Base-by-base conservation (phyloP, 1,140 invertebrate genomes). In the Drosophila sucinea region DNA sequence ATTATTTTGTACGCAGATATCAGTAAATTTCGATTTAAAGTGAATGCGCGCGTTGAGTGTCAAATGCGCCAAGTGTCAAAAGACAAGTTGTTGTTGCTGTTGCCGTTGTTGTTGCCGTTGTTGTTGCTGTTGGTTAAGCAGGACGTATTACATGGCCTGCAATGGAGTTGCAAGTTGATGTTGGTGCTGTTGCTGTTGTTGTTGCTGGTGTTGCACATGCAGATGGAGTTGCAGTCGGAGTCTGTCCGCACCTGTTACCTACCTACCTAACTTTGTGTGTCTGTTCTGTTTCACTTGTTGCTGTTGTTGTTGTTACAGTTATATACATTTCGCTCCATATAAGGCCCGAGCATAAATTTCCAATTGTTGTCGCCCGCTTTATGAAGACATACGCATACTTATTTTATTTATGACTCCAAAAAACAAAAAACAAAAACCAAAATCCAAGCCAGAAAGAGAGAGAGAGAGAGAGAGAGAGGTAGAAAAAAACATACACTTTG, bases 11-110 rank as follows among this genome's bases (percentile, higher is more conserved):
- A 90, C 79, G 82, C 87, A 83, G 87, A 90, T 90, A 90, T 90
- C 87, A 90, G 87, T 90, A 90, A 90, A 90, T 90, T 90, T 90
- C 83, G 87, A 90, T 90, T 90, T 90, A 90, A 90, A 90, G 87
- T 90, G 87, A 90, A 90, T 90, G 87, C 87, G 87, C 87, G 87
- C 87, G 87, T 90, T 90, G 83, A 90, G 87, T 90, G 87, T 90
- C 87, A 90, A 90, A 90, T 87, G 87, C 87, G 85, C 84, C 80
- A 87, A 87, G 84, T 87, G 84, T 87, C 84, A 87, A 89, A 79
- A 74, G 84, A 87, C 85, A 77, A 77, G 76, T 78, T 74, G 77
- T 75, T 73, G 67, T 57, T 70, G 67, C 25, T 51, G 47, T 29
- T 58, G 60, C 2, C n/a, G n/a, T n/a, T n/a, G n/a, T n/a, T 62